Percentiles rank a stretch among this genome's conserved stretches.
These are phyloP conservation scores for Rhorus exstirpatorius DNA, from an alignment of 2,888 invertebrate genomes.

Conservation along the genomic window DNA sequence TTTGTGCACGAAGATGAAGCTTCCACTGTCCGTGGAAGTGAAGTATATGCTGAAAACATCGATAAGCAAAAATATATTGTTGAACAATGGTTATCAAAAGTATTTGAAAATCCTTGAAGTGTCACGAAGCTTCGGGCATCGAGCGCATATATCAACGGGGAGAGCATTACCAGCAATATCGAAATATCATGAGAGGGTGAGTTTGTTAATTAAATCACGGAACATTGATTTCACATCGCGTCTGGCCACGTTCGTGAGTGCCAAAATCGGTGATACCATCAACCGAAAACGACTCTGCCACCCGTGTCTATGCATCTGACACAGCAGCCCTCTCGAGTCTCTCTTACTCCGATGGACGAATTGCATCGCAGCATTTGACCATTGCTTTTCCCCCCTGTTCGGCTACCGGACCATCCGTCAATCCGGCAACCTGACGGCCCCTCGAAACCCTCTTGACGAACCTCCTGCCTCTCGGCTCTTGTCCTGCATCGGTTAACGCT, in stretches of 20 bases:
- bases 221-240: conserved; percentile 30
- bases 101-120: too few species aligned
- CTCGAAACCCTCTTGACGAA: conserved; percentile 47
- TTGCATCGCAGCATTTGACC: conserved; percentile 66
- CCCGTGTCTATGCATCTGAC: conserved; percentile 67
- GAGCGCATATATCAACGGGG: too few species aligned
- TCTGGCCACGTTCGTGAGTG: not conserved
- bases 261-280: conserved; percentile 6
- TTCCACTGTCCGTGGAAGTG: too few species aligned
- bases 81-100: too few species aligned
- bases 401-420: conserved; percentile 69
- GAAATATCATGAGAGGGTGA: not conserved
- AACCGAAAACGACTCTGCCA: conserved; percentile 46
- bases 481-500: too few species aligned
- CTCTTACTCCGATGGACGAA: conserved; percentile 71
- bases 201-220: conserved; percentile 60
- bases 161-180: not conserved
- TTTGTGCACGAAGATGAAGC: too few species aligned
- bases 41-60: too few species aligned
- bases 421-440: conserved; percentile 52
- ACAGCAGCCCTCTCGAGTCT: conserved; percentile 34
- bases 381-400: conserved; percentile 62
- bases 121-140: too few species aligned
- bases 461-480: conserved; percentile 30
- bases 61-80: too few species aligned